phyloP scores from a whole-genome alignment of 1,140 invertebrate genomes.

The Homalodisca vitripennis region DNA sequence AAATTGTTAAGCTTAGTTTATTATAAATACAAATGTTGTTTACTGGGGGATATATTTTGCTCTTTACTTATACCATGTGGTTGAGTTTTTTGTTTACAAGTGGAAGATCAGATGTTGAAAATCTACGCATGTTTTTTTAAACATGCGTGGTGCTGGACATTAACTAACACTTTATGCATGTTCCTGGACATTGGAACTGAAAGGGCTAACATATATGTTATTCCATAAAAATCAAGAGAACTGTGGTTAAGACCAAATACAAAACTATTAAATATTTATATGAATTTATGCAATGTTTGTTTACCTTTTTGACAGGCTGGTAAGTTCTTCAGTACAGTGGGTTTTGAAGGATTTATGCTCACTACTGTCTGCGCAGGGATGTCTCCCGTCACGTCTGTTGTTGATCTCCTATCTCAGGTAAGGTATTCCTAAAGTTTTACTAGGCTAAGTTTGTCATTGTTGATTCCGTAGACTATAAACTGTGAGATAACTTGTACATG shows the following conservation, averaged over 20 bases:
- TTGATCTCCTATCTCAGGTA: slow-evolving; percentile 60
- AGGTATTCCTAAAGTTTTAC: too few relatives aligned
- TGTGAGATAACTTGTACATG: too few relatives aligned
- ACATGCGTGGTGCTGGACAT: background rate
- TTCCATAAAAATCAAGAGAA: background rate
- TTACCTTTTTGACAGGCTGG: slow-evolving; percentile 62
- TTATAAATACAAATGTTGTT: too few relatives aligned
- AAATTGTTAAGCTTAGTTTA: too few relatives aligned
- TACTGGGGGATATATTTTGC: too few relatives aligned
- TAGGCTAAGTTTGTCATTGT: too few relatives aligned
- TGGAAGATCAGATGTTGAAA: too few relatives aligned
- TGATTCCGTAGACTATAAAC: too few relatives aligned
- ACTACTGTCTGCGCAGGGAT: slow-evolving; percentile 79
- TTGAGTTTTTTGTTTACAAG: too few relatives aligned
- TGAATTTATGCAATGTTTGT: slow-evolving; percentile 28
- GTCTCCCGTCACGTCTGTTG: slow-evolving; percentile 62
- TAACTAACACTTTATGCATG: background rate
- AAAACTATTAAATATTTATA: background rate
- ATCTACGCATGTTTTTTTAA: background rate
- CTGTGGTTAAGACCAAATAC: background rate
- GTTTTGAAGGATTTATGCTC: slow-evolving; percentile 82
- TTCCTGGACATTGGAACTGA: background rate
- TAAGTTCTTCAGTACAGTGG: slow-evolving; percentile 79
- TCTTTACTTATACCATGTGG: too few relatives aligned
- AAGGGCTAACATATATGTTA: background rate